These are phyloP conservation scores for Halocynthia roretzi DNA, from an alignment of 23 tunicate genomes.

Conservation along the genomic window DNA sequence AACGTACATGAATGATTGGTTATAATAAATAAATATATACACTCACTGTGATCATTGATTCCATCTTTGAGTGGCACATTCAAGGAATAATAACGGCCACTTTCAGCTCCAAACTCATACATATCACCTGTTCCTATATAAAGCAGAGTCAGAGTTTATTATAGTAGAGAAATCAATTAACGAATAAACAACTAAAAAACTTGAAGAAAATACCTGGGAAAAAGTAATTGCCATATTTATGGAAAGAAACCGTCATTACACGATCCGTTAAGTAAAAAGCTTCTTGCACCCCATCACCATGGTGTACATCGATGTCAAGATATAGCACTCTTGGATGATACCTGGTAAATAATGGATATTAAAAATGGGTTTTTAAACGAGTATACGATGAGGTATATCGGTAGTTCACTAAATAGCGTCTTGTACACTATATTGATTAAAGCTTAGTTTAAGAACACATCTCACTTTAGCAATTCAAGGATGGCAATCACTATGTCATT, in stretches of 20 bases:
- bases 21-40: background rate
- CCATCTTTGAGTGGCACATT: constrained; percentile 98
- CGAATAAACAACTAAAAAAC: background rate
- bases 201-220: constrained; percentile 58
- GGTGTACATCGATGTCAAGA: constrained; percentile 99
- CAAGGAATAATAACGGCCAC: constrained; percentile 87
- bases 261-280: constrained; percentile 97
- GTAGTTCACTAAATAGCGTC: background rate
- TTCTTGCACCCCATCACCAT: constrained; percentile 99
- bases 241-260: constrained; percentile 99
- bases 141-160: background rate
- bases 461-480: constrained; percentile 72
- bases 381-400: background rate
- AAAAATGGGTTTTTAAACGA: background rate
- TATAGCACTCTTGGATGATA: constrained; percentile 96
- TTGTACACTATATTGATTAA: background rate
- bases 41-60: constrained; percentile 66
- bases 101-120: constrained; percentile 97
- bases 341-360: background rate
- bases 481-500: constrained; percentile 97
- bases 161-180: background rate
- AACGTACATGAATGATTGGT: background rate
- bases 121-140: constrained; percentile 90
- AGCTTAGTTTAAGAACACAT: background rate
- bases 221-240: constrained; percentile 96